Conservation (phyloP, 2,888 invertebrate species). For the Chydorus sphaericus region DNA sequence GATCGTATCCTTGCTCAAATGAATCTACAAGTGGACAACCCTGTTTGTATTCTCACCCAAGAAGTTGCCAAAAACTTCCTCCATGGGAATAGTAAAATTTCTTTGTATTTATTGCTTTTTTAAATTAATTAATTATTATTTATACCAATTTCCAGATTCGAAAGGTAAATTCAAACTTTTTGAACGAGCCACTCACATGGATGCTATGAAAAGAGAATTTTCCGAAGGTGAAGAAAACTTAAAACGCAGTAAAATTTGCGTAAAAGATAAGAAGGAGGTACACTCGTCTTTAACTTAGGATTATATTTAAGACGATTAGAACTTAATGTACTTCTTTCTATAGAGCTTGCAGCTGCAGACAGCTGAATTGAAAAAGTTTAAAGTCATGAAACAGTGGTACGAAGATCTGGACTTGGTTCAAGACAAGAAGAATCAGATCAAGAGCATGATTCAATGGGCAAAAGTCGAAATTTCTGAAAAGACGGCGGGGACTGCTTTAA, state of each 20-base stretch:
- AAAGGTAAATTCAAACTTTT: conserved; percentile 59
- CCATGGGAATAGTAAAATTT: conserved; percentile 50
- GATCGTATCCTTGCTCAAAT: conserved; percentile 50
- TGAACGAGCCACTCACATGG: conserved; percentile 59
- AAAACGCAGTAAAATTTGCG: not conserved
- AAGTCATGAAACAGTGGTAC: conserved; percentile 28
- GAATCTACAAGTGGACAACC: conserved; percentile 87
- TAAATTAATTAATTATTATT: no score
- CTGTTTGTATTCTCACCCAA: conserved; percentile 84
- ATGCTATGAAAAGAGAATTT: conserved; percentile 35
- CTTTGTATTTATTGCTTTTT: no score
- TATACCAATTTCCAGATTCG: no score
- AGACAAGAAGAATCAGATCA: conserved; percentile 24
- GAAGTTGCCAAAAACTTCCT: conserved; percentile 79
- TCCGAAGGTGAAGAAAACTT: conserved; percentile 8
- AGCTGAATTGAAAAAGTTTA: conserved; percentile 38
- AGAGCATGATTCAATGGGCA: conserved; percentile 43
- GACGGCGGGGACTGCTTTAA: not conserved
- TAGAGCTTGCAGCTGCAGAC: conserved; percentile 38
- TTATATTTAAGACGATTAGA: not conserved
- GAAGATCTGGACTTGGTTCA: conserved; percentile 6
- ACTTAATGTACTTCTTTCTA: not conserved
- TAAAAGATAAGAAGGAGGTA: conserved; percentile 2
- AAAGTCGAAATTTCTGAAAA: conserved; percentile 21
- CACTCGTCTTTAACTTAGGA: no score